phyloP scores from a whole-genome alignment of 2,888 invertebrate genomes.

The Geotrupes spiniger region DNA sequence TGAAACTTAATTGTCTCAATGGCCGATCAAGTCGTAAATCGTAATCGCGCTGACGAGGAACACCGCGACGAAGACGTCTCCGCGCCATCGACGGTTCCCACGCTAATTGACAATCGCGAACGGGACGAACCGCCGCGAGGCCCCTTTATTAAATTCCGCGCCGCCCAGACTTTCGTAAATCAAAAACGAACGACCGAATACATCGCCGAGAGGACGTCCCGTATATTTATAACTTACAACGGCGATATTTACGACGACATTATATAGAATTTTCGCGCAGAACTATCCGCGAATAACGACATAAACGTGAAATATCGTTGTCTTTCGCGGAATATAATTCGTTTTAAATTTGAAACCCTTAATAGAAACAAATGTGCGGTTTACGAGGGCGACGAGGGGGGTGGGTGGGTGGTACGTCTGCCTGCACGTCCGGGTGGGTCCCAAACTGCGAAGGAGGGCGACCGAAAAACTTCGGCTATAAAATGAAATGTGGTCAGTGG shows the following conservation, averaged over 20 bases:
- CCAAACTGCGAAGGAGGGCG: slow-evolving; percentile 19
- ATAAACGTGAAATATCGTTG: slow-evolving; percentile 15
- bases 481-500: slow-evolving; percentile 43
- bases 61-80: no score
- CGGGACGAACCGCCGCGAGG: no score
- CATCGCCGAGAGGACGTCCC: slow-evolving; percentile 11
- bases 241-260: slow-evolving; percentile 13
- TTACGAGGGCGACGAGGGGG: neutral
- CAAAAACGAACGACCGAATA: slow-evolving; percentile 13
- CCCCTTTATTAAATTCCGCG: no score
- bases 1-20: no score
- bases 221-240: slow-evolving; percentile 12
- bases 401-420: neutral
- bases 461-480: slow-evolving; percentile 39
- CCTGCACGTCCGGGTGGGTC: no score
- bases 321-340: slow-evolving; percentile 10
- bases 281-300: slow-evolving; percentile 11
- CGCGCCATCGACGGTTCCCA: no score
- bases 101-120: no score
- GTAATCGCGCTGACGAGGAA: no score
- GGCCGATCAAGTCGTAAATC: no score
- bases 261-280: slow-evolving; percentile 15
- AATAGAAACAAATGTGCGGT: slow-evolving; percentile 13
- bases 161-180: neutral
- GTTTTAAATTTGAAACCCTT: slow-evolving; percentile 13